Base-by-base conservation (phyloP, 2,797 vertebrate genomes). In the Myripristis jacobus region DNA sequence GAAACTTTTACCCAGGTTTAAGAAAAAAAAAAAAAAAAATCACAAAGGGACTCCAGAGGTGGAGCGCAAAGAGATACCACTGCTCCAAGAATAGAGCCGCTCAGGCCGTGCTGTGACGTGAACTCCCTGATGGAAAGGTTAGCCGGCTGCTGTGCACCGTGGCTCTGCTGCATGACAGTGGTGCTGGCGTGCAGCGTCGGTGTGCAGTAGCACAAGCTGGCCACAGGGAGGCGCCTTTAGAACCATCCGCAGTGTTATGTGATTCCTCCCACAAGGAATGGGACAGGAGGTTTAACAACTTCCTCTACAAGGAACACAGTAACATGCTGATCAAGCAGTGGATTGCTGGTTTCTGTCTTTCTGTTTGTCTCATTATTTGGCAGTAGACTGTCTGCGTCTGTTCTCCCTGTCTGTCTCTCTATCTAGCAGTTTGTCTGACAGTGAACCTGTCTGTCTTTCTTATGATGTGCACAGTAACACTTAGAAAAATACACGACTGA, bases 91-190 rank as follows among this genome's bases (percentile, higher is more conserved):
- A 87, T 80, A 88, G 85, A 82, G 56, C 56, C 31, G 80, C 47
- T 78, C 56, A 29, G 73, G 24, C 79, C 12, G 66, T 56, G 61
- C 64, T 41, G 67, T 72, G 75, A 78, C 70, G 67, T 62, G 38
- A 75, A 55, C 66, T 73, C 75, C 78, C 64, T 68, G 60, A 47
- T 58, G 81, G 74, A 85, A 71, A 84, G 19, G 75, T 57, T 73
- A 80, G 57, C 76, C 66, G 21, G 78, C 56, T 48, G 8, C 74
- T 24, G 68, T 24, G 53, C 52, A 44, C 24, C 15, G 3, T 89
- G 81, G 87, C 82, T 83, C 86, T 92, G 92, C 80, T 90, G 90
- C 89, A 89, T 11, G 54, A 53, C 72, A 19, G 34, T 0, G 18
- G 60, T n/a, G n/a, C n/a, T 4, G 77, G 73, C 86, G 76, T 80